These are phyloP conservation scores for Callopanchax toddi DNA, from an alignment of 2,113 vertebrate genomes.

Conservation along the genomic window DNA sequence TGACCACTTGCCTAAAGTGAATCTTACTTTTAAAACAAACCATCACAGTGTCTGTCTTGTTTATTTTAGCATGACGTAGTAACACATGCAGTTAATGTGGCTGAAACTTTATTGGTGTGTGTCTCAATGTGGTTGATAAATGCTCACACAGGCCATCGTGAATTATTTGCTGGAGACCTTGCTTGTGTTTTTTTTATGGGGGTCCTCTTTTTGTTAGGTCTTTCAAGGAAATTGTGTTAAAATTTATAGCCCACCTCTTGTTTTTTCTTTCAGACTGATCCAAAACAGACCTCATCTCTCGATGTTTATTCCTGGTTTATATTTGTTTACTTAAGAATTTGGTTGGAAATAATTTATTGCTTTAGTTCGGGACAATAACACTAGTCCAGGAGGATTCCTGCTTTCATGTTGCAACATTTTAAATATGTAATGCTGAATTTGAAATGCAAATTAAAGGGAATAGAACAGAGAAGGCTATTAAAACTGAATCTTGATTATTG, in stretches of 20 bases:
- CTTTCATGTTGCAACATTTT: conserved; percentile 52
- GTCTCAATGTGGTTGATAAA: conserved; percentile 58
- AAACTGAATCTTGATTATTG: neutral
- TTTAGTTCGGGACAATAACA: conserved; percentile 72
- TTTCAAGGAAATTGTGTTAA: conserved; percentile 64
- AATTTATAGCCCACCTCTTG: conserved; percentile 73
- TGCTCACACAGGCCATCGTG: conserved; percentile 42
- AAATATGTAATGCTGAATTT: neutral
- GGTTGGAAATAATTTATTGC: conserved; percentile 71
- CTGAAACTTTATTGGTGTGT: conserved; percentile 57
- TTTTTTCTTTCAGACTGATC: conserved; percentile 73
- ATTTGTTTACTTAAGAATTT: conserved; percentile 79
- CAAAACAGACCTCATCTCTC: conserved; percentile 69
- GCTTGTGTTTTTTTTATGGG: conserved; percentile 66
- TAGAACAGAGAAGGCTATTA: neutral
- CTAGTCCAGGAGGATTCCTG: conserved; percentile 18
- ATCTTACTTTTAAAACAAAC: conserved; percentile 10
- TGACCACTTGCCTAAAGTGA: neutral
- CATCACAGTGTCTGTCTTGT: conserved; percentile 30
- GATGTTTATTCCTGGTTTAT: conserved; percentile 68
- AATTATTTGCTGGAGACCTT: conserved; percentile 69
- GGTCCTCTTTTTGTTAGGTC: conserved; percentile 42
- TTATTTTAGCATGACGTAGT: conserved; percentile 61
- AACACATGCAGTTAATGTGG: conserved; percentile 45
- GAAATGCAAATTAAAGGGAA: conserved; percentile 6